Evolutionary conservation across 2,888 invertebrate genomes (phyloP).

Genomic region (Sabatieria punctata): DNA sequence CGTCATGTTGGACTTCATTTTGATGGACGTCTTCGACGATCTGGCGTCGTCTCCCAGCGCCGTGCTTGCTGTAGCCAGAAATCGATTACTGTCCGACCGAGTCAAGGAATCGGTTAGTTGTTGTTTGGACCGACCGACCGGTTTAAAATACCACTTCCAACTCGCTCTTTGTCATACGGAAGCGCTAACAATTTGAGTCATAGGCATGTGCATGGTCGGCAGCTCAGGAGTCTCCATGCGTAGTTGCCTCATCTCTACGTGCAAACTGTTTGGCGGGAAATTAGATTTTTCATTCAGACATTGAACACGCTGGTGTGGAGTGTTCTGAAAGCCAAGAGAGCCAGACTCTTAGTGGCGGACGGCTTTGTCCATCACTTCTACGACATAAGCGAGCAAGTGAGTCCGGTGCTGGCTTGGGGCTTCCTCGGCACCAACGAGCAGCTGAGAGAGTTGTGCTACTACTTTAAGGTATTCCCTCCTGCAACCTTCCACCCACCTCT

Average conservation of each 20-base stretch:
- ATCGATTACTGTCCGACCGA: conserved; percentile 85
- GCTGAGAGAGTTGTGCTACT: conserved; percentile 65
- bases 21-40: conserved; percentile 94
- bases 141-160: background rate
- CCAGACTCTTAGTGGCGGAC: conserved; percentile 61
- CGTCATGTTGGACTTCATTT: conserved; percentile 81
- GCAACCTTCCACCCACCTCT: background rate
- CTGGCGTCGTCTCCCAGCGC: conserved; percentile 69
- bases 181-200: too few species aligned
- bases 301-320: conserved; percentile 92
- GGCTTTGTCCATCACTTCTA: conserved; percentile 97
- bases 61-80: conserved; percentile 83
- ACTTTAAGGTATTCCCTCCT: conserved; percentile 52
- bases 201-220: too few species aligned
- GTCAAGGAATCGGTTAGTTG: conserved; percentile 50
- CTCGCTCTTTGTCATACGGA: background rate
- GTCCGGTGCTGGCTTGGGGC: conserved; percentile 51
- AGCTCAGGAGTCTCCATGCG: too few species aligned
- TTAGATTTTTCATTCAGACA: conserved; percentile 42
- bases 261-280: too few species aligned
- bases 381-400: conserved; percentile 47
- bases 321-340: conserved; percentile 77
- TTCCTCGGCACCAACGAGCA: conserved; percentile 83
- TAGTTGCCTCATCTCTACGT: too few species aligned
- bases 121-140: background rate